These are phyloP conservation scores for Pristionchus japonicus DNA, from an alignment of 2,888 invertebrate species.

Conservation along the genomic window DNA sequence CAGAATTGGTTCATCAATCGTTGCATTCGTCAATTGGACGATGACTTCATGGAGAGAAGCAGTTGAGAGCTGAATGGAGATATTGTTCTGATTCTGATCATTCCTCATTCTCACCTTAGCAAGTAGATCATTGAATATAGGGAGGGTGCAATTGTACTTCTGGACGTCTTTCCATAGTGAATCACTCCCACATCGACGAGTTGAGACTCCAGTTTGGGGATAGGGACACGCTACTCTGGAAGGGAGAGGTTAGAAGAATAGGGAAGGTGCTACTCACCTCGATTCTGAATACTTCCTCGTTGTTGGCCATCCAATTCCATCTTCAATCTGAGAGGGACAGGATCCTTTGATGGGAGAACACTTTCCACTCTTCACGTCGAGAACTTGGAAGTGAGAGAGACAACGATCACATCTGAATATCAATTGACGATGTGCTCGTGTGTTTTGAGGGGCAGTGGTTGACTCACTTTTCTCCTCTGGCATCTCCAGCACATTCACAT, in stretches of 20 bases:
- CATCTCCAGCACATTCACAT: constrained; percentile 69
- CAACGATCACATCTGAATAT: constrained; percentile 59
- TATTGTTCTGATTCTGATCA: neutral
- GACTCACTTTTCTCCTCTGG: constrained; percentile 59
- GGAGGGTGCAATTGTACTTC: constrained; percentile 39
- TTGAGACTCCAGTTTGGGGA: constrained; percentile 45
- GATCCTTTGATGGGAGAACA: constrained; percentile 61
- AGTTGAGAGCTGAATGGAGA: neutral
- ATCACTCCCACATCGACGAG: constrained; percentile 37
- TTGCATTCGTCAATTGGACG: constrained; percentile 34
- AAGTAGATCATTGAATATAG: constrained; percentile 37
- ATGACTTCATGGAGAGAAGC: constrained; percentile 17
- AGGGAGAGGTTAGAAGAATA: too few species aligned
- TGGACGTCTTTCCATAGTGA: constrained; percentile 45
- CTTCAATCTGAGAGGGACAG: constrained; percentile 69
- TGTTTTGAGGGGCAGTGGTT: neutral
- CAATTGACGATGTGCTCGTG: neutral
- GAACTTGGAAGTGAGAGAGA: constrained; percentile 52
- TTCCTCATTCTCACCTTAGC: constrained; percentile 12
- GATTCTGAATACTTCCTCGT: constrained; percentile 53
- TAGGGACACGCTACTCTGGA: constrained; percentile 40
- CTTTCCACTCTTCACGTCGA: constrained; percentile 65
- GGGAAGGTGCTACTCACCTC: constrained; percentile 29
- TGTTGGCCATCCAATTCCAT: constrained; percentile 71
- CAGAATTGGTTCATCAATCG: neutral